Evolutionary conservation across 2,888 invertebrate genomes (phyloP).

Genomic region (Eristalis arbustorum): DNA sequence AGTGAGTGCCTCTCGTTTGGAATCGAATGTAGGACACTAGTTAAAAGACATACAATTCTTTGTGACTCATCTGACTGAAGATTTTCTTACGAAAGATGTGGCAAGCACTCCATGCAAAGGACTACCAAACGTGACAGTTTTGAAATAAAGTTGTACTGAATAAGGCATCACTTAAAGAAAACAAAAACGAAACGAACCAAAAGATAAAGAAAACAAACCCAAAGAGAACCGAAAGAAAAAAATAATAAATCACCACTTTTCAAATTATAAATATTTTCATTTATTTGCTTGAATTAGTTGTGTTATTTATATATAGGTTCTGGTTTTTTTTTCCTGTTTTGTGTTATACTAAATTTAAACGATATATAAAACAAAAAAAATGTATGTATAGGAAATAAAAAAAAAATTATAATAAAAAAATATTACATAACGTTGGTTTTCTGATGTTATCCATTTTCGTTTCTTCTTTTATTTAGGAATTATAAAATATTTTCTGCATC

Average conservation of each 20-base stretch:
- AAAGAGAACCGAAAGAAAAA: not conserved
- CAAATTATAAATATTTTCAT: conserved; percentile 70
- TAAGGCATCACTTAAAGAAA: not conserved
- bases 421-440: conserved; percentile 55
- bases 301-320: conserved; percentile 53
- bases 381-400: conserved; percentile 54
- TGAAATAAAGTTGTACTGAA: not conserved
- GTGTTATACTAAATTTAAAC: conserved; percentile 59
- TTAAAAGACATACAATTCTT: too few species aligned
- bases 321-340: conserved; percentile 59
- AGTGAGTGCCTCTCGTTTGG: too few species aligned
- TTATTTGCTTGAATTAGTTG: conserved; percentile 69
- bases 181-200: not conserved
- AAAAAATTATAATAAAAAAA: conserved; percentile 48
- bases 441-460: conserved; percentile 40
- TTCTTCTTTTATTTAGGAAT: conserved; percentile 61
- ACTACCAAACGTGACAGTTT: too few species aligned
- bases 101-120: not conserved
- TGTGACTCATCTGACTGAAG: too few species aligned
- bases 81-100: not conserved
- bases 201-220: conserved; percentile 1
- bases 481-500: conserved; percentile 47
- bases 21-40: too few species aligned
- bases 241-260: conserved; percentile 33
- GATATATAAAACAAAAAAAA: conserved; percentile 62